These are phyloP conservation scores for Tetrax tetrax DNA, from an alignment of 2,113 vertebrate species.

Conservation along the genomic window DNA sequence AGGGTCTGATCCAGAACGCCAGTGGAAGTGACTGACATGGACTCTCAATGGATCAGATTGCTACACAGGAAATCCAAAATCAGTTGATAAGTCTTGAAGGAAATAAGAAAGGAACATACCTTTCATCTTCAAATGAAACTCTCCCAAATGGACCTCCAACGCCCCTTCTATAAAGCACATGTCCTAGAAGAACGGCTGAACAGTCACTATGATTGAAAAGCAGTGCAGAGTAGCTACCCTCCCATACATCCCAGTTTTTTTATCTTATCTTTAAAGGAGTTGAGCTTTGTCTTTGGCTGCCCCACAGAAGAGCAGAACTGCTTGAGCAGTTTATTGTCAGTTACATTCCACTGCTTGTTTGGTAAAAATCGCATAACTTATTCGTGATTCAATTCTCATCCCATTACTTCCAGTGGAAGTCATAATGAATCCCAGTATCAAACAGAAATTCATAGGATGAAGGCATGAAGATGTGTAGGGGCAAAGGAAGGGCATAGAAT, in stretches of 20 bases:
- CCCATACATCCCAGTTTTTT: background rate
- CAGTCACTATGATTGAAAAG: background rate
- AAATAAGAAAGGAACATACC: conserved; percentile 67
- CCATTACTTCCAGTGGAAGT: background rate
- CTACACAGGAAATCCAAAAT: background rate
- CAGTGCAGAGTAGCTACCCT: background rate
- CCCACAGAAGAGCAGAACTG: background rate
- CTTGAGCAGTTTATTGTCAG: background rate
- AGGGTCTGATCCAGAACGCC: background rate
- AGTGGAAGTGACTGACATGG: background rate
- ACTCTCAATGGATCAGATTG: background rate
- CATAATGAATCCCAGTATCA: background rate
- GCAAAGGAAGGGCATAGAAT: background rate
- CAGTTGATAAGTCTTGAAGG: background rate
- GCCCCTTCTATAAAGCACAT: conserved; percentile 93
- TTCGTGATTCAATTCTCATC: background rate
- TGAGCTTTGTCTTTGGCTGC: background rate
- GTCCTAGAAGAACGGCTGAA: conserved; percentile 77
- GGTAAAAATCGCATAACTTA: background rate
- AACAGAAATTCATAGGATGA: background rate
- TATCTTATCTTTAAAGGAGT: background rate
- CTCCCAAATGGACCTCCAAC: conserved; percentile 89
- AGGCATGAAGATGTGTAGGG: background rate
- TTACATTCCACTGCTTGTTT: background rate
- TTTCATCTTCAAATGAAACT: conserved; percentile 96